Conservation (phyloP, 2,797 vertebrate genomes). For the Premnoplex brunnescens region DNA sequence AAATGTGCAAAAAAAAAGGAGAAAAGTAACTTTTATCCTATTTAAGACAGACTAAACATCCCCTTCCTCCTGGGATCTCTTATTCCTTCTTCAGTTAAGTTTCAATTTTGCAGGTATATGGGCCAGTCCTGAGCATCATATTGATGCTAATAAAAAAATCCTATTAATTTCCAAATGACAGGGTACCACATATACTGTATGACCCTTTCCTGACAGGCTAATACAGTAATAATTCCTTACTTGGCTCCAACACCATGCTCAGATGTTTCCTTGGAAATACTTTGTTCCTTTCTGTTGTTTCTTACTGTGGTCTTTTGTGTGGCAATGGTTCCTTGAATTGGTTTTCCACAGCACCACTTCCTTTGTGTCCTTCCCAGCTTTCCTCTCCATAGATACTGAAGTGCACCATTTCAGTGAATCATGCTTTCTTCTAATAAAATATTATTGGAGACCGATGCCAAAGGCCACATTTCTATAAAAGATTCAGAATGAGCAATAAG, state of each 20-base stretch:
- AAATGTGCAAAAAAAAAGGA: not conserved
- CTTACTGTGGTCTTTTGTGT: not conserved
- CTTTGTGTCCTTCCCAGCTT: constrained; percentile 21
- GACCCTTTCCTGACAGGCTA: not conserved
- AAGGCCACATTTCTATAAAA: constrained; percentile 39
- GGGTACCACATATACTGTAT: not conserved
- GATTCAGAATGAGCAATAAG: constrained; percentile 3
- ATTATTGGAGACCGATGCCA: not conserved
- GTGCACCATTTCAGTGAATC: not conserved
- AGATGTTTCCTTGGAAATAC: not conserved
- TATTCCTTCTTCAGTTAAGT: not conserved
- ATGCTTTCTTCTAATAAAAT: constrained; percentile 59
- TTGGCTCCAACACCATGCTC: not conserved
- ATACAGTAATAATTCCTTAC: not conserved
- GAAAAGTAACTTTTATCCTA: not conserved
- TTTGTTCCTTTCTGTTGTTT: constrained; percentile 13
- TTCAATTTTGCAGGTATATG: not conserved
- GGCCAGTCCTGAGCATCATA: not conserved
- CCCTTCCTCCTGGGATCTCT: not conserved
- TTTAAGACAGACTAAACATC: not conserved
- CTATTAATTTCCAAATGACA: not conserved
- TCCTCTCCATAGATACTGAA: not conserved
- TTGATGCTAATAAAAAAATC: not conserved
- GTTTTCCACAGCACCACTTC: constrained; percentile 18
- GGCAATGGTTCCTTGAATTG: not conserved